These are phyloP conservation scores for Ephydatia muelleri DNA, from an alignment of 37 sponge, comb jelly and placozoan genomes.

Conservation along the genomic window DNA sequence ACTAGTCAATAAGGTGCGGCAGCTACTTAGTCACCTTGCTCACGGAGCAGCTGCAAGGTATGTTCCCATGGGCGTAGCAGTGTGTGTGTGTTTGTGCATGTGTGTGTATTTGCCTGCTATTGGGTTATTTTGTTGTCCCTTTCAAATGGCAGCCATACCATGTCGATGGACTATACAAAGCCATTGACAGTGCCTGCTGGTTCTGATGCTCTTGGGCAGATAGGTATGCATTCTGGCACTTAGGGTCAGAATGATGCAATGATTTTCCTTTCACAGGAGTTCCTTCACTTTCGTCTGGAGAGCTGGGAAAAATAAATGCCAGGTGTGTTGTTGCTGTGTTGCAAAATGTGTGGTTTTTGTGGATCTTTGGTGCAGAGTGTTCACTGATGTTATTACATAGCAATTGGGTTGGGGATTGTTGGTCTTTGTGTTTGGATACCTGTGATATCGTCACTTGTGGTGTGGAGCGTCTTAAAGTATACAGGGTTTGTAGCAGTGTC, in stretches of 20 bases:
- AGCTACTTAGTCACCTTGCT: constrained; percentile 81
- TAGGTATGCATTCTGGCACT: constrained; percentile 49
- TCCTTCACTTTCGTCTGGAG: constrained; percentile 57
- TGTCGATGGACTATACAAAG: constrained; percentile 86
- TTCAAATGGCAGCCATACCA: constrained; percentile 64
- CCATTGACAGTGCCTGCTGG: constrained; percentile 90
- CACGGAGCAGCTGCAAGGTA: constrained; percentile 78
- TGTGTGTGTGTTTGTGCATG: too few species aligned
- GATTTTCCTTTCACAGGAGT: constrained; percentile 12
- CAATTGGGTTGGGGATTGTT: background rate
- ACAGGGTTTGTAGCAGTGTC: too few species aligned
- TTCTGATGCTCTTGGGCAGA: constrained; percentile 86
- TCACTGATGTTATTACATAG: background rate
- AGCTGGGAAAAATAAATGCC: constrained; percentile 56
- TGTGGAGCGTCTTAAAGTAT: too few species aligned
- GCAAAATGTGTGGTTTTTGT: background rate
- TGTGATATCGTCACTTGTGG: background rate
- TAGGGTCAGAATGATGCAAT: background rate
- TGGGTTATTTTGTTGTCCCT: background rate
- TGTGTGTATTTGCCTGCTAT: too few species aligned
- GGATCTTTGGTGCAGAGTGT: background rate
- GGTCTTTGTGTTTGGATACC: background rate
- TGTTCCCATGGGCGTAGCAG: too few species aligned
- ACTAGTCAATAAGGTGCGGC: constrained; percentile 56
- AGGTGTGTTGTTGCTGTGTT: constrained; percentile 42